Base-by-base conservation (phyloP, 2,888 invertebrate genomes). In the Acanthoscelides obtectus region DNA sequence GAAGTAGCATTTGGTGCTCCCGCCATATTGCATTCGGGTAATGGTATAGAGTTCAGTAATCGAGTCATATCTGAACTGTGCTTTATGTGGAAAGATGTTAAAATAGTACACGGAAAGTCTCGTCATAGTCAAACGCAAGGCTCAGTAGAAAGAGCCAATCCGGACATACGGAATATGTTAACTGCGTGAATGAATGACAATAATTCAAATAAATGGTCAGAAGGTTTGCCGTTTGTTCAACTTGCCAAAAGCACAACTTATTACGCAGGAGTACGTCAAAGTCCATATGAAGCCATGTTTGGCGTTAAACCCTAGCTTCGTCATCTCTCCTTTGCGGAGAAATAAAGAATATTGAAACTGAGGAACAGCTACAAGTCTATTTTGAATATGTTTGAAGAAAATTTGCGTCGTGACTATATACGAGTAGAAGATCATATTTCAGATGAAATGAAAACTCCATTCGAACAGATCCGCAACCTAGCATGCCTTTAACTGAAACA, bases 221-320 rank as follows among this genome's bases (percentile, higher is more conserved):
- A 80, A 70, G 80, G 80, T 68, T 80, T 71, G 72, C 68, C 27
- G 69, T 69, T 77, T 67, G 70, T 65, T 0, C 80, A 76, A 74
- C 80, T 69, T 80, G 73, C 74, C 72, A 82, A 83, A 73, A 81
- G 81, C 70, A 76, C 70, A 68, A 72, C 75, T 25, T 76, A 77
- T 67, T 78, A 82, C 70, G 70, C 72, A 72, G 79, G 76, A 72
- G 80, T 80, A 70, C 76, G 73, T 68, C 77, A 78, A 74, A 79
- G 74, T 75, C 80, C 80, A 67, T 82, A 81, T 77, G 78, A 81
- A 80, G 81, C 80, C 67, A 69, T 78, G 76, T 80, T 81, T 77
- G 80, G 81, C 69, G 73, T 75, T 73, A 74, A 77, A 75, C 72
- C 17, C 3, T 45, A 4, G 74, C 72, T 73, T 76, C 78, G 69